These are phyloP conservation scores for Eulithis testata DNA, from an alignment of 2,888 invertebrate species.

Conservation along the genomic window DNA sequence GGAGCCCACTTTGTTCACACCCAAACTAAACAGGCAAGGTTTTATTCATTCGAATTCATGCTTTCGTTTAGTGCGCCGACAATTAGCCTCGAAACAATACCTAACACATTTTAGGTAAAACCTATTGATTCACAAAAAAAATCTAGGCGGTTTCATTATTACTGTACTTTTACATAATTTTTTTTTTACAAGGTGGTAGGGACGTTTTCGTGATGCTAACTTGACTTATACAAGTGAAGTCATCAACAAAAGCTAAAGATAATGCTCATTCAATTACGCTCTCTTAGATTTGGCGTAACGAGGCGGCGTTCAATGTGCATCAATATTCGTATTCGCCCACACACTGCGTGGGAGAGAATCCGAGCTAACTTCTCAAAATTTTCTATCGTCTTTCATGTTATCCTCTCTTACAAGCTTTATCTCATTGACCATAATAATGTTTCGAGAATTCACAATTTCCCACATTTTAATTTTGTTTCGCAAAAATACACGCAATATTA, in stretches of 20 bases:
- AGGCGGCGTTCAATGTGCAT: slow-evolving; percentile 58
- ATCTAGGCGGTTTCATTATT: too few species aligned
- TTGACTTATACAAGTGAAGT: slow-evolving; percentile 13
- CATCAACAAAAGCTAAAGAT: slow-evolving; percentile 36
- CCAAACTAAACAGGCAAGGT: too few species aligned
- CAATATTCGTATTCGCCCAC: slow-evolving; percentile 72
- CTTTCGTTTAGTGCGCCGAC: too few species aligned
- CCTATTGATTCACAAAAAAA: too few species aligned
- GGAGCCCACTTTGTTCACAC: too few species aligned
- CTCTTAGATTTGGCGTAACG: slow-evolving; percentile 59
- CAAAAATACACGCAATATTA: slow-evolving; percentile 54
- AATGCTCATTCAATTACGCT: slow-evolving; percentile 58
- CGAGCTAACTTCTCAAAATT: slow-evolving; percentile 61
- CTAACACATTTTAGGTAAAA: too few species aligned
- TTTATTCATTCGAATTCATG: too few species aligned
- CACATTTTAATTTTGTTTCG: slow-evolving; percentile 53
- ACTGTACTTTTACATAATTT: not conserved
- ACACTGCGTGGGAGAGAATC: slow-evolving; percentile 54
- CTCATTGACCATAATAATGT: slow-evolving; percentile 49
- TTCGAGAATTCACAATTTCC: slow-evolving; percentile 46
- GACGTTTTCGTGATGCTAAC: not conserved
- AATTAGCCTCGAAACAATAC: too few species aligned
- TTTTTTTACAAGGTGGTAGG: too few species aligned
- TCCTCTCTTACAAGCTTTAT: slow-evolving; percentile 57
- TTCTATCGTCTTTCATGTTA: slow-evolving; percentile 58